Conservation (phyloP, 2,888 invertebrate species). For the Ophonus ardosiacus region DNA sequence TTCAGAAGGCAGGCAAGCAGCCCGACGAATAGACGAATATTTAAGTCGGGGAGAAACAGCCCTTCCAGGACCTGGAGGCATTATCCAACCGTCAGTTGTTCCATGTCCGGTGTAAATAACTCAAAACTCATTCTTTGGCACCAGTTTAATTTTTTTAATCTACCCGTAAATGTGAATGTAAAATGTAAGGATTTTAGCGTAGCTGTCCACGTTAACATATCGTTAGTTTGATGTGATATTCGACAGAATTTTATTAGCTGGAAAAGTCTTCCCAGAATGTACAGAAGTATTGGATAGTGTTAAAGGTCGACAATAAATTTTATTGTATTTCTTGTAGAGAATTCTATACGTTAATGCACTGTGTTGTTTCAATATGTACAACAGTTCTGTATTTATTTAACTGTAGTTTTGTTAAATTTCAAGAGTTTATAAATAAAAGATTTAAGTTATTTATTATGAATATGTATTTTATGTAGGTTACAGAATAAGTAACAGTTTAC, state of each 20-base stretch:
- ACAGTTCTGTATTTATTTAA: slow-evolving; percentile 52
- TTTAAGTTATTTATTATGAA: slow-evolving; percentile 12
- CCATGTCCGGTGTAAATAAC: slow-evolving; percentile 69
- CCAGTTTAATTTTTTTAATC: slow-evolving; percentile 21
- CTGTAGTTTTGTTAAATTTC: slow-evolving; percentile 53
- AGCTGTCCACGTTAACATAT: slow-evolving; percentile 31
- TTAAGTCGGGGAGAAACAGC: slow-evolving; percentile 87
- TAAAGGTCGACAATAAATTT: slow-evolving; percentile 55
- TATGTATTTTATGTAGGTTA: not conserved
- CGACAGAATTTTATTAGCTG: not conserved
- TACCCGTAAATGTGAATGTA: slow-evolving; percentile 3
- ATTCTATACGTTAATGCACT: slow-evolving; percentile 56
- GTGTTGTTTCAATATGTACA: slow-evolving; percentile 47
- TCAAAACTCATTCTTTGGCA: not conserved
- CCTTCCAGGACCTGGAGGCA: slow-evolving; percentile 95
- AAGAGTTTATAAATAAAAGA: slow-evolving; percentile 57
- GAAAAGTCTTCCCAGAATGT: slow-evolving; percentile 8
- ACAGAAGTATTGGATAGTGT: slow-evolving; percentile 2
- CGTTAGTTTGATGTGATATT: slow-evolving; percentile 37
- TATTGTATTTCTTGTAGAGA: slow-evolving; percentile 35
- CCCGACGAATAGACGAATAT: slow-evolving; percentile 93
- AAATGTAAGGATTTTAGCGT: slow-evolving; percentile 1
- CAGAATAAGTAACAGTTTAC: no score
- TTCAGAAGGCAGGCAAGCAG: slow-evolving; percentile 98
- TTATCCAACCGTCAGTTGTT: slow-evolving; percentile 78